Evolutionary conservation across 2,113 vertebrate species (phyloP), one percentile per base, ranked within the genome.

Genomic region (Tonatia bakeri): DNA sequence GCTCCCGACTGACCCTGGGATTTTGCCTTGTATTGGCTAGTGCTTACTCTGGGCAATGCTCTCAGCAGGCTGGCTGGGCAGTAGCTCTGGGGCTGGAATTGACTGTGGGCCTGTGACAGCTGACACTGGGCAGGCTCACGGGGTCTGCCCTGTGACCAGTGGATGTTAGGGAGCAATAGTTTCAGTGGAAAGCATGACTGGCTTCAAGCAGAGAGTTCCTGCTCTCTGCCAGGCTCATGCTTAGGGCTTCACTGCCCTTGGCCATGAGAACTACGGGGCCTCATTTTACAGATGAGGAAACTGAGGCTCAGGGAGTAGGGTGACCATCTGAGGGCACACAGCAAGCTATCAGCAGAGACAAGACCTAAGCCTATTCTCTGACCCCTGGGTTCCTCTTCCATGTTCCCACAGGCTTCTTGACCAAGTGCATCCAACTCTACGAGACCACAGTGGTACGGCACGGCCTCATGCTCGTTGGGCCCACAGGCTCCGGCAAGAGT

Each of bases 391-490:
- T 17, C 40, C 52, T 16, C 59, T 12, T 17, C 94, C 31, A 54
- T 95, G 83, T 90, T 91, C 9, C 83, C 70, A 6, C 98, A 99
- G 99, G 98, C 85, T 99, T 99, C 98, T 98, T 99, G 70, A 99
- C 96, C 91, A 99, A 99, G 96, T 99, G 99, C 87, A 99, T 99
- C 97, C 99, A 99, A 95, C 98, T 99, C 11, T 99, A 99, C 2
- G 99, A 99, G 98, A 99, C 99, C 93, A 99, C 98, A 0, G 99
- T 99, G 92, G 99, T 99, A 87, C 98, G 98, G 77, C 99, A 99
- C 0, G 99, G 99, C 73, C 98, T 99, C 92, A 99, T 99, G 99
- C 98, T 99, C 52, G 99, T 99, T 9, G 99, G 99, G 72, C 99
- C 99, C 17, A 96, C 99, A 1, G 99, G 99, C 95, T 99, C 99